Evolutionary conservation across 2,113 vertebrate species (phyloP).

Genomic region (Potamarius usumacintae): DNA sequence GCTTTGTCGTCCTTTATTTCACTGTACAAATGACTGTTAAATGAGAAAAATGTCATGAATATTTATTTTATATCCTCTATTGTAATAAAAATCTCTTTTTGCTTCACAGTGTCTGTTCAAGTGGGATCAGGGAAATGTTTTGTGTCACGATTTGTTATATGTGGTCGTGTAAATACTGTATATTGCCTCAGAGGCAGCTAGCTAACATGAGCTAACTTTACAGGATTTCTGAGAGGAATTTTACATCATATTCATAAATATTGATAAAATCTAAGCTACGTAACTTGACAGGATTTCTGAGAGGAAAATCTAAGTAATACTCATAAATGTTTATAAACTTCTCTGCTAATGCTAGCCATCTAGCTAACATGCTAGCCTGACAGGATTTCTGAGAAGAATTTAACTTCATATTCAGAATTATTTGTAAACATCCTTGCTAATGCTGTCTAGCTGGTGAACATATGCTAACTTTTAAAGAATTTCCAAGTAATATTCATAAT

Average conservation of each 20-base stretch:
- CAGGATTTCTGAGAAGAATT: not conserved
- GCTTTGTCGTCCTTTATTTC: constrained; percentile 72
- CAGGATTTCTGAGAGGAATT: not conserved
- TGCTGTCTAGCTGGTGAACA: not conserved
- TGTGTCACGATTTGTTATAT: not conserved
- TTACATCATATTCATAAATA: not conserved
- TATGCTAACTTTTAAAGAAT: not conserved
- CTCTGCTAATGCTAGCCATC: too few relatives aligned
- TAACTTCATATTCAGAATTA: not conserved
- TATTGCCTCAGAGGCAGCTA: not conserved
- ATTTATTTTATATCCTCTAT: constrained; percentile 92
- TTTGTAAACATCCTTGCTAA: not conserved
- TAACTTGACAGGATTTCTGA: not conserved
- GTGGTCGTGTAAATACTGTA: not conserved
- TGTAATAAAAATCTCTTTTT: constrained; percentile 86
- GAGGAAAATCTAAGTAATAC: not conserved
- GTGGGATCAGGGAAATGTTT: not conserved
- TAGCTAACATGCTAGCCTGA: not conserved
- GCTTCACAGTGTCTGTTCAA: constrained; percentile 23
- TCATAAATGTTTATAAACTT: too few relatives aligned
- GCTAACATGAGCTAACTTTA: not conserved
- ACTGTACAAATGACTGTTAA: constrained; percentile 88
- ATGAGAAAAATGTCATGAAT: constrained; percentile 80
- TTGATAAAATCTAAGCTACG: not conserved
- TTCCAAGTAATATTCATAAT: not conserved